Percentiles rank a stretch among this genome's conserved stretches.
Conservation (phyloP, 2,888 invertebrate species). For the Stenoptilia bipunctidactyla region DNA sequence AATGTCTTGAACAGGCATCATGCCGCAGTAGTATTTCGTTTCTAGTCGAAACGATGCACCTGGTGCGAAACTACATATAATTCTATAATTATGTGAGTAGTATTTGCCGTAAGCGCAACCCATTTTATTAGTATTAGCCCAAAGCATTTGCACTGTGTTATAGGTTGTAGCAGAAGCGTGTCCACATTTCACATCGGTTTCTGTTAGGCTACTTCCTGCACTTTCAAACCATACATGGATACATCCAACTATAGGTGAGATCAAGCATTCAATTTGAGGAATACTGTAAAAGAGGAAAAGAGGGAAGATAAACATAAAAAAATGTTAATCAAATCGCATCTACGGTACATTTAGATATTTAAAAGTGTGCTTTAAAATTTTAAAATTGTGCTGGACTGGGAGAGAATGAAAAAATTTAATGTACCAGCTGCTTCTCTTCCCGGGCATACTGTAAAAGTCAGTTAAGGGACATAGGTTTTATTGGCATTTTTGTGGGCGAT, state of each 20-base stretch:
- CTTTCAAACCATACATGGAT: slow-evolving; percentile 48
- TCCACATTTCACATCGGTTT: slow-evolving; percentile 43
- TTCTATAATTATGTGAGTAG: slow-evolving; percentile 36
- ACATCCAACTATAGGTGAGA: slow-evolving; percentile 45
- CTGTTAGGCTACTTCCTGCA: slow-evolving; percentile 30
- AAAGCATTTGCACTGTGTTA: slow-evolving; percentile 44
- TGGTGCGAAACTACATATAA: slow-evolving; percentile 53
- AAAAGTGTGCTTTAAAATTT: too few relatives aligned
- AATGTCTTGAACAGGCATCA: slow-evolving; percentile 29
- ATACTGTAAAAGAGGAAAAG: slow-evolving; percentile 34
- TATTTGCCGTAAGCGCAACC: slow-evolving; percentile 46
- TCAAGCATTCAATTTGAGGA: slow-evolving; percentile 44
- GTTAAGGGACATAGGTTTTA: too few relatives aligned
- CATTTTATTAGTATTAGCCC: slow-evolving; percentile 49
- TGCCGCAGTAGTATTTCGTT: slow-evolving; percentile 42
- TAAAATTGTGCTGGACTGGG: too few relatives aligned
- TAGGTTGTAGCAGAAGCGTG: slow-evolving; percentile 33
- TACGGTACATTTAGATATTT: too few relatives aligned
- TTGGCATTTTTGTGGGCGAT: too few relatives aligned
- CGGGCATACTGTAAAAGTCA: too few relatives aligned
- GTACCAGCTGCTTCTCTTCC: too few relatives aligned
- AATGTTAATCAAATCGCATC: too few relatives aligned
- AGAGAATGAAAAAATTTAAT: too few relatives aligned
- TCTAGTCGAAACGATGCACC: slow-evolving; percentile 43
- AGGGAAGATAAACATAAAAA: too few relatives aligned